phyloP scores from a whole-genome alignment of 2,113 vertebrate species.

The Oceanodroma tethys region DNA sequence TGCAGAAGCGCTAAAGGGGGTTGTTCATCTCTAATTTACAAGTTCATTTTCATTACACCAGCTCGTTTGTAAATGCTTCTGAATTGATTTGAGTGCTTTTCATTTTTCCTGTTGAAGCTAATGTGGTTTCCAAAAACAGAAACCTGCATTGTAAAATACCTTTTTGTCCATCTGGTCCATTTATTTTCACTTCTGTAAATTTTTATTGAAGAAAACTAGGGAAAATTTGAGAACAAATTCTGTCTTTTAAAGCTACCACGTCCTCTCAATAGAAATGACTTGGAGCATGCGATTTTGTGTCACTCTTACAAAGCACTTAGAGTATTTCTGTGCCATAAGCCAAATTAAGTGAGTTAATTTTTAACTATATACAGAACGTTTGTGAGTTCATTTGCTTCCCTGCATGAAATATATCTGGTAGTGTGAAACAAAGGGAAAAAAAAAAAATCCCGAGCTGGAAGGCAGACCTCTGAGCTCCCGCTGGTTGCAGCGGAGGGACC shows the following conservation, averaged over 20 bases:
- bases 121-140: not conserved
- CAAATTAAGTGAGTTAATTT: not conserved
- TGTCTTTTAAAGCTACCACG: not conserved
- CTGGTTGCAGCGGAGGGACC: not conserved
- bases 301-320: rapidly evolving
- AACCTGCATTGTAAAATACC: not conserved
- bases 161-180: not conserved
- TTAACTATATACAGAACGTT: not conserved
- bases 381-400: not conserved
- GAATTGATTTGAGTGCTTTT: not conserved
- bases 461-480: not conserved
- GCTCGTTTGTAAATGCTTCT: not conserved
- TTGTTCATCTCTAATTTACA: not conserved
- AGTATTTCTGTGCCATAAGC: not conserved
- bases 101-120: not conserved
- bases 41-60: not conserved
- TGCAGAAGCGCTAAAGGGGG: not conserved
- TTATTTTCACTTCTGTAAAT: not conserved
- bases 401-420: not conserved
- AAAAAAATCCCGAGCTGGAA: not conserved
- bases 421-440: not conserved
- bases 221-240: not conserved
- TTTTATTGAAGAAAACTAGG: not conserved
- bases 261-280: not conserved
- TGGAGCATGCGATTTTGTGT: rapidly evolving